Conservation (phyloP, 2,797 vertebrate species). For the Pempheris klunzingeri region DNA sequence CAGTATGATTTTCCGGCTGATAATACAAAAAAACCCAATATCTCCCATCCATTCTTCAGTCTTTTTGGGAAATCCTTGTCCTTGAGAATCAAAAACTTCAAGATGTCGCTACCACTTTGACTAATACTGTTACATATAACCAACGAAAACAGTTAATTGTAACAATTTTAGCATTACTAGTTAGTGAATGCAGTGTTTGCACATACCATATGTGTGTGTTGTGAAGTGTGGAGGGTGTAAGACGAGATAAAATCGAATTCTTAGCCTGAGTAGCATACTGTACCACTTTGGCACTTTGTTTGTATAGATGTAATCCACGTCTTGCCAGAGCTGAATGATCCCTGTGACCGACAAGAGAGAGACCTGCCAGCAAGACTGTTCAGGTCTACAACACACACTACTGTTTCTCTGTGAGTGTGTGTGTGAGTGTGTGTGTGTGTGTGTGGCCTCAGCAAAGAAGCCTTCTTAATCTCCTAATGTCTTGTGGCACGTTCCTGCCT, state of each 20-base stretch:
- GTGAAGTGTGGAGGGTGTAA: neutral
- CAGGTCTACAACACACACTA: slow-evolving; percentile 24
- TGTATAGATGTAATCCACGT: slow-evolving; percentile 75
- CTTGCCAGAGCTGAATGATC: slow-evolving; percentile 57
- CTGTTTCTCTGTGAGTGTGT: slow-evolving; percentile 22
- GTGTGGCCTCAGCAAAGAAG: slow-evolving; percentile 26
- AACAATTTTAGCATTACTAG: neutral
- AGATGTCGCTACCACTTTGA: neutral
- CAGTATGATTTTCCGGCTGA: neutral
- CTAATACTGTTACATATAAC: neutral
- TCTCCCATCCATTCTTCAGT: neutral
- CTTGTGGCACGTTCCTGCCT: slow-evolving; percentile 37
- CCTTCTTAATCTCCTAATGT: slow-evolving; percentile 24
- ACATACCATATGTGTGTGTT: neutral
- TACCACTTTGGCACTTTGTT: slow-evolving; percentile 37
- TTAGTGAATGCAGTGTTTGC: neutral
- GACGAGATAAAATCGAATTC: neutral
- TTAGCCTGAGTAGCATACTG: neutral
- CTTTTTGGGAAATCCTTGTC: neutral
- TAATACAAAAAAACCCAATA: neutral
- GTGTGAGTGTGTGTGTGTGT: slow-evolving; percentile 19
- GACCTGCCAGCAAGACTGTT: slow-evolving; percentile 43
- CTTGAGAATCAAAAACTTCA: neutral
- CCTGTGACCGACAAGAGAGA: slow-evolving; percentile 31
- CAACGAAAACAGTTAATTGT: neutral